A percentile compares a stretch with the other conserved stretches of the same genome.
These are phyloP conservation scores for Drosophila trapezifrons DNA, from an alignment of 1,140 invertebrate genomes.

Conservation along the genomic window DNA sequence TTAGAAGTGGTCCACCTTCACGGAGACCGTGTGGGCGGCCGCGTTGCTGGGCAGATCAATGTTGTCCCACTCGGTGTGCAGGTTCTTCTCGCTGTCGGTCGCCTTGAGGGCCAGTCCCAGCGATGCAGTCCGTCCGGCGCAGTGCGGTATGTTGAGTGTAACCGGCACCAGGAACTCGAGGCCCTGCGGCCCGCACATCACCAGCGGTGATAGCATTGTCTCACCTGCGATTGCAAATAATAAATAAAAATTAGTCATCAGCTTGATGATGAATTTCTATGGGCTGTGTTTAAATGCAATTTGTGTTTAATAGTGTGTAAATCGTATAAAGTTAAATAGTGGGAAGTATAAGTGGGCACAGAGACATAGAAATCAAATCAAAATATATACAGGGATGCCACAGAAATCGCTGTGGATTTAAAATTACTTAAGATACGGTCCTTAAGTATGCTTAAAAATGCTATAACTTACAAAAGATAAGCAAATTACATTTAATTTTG, in stretches of 20 bases:
- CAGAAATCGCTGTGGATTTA: neutral
- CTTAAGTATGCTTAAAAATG: neutral
- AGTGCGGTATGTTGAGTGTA: conserved; percentile 92
- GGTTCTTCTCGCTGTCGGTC: conserved; percentile 90
- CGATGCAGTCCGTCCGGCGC: conserved; percentile 89
- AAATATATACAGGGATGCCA: neutral
- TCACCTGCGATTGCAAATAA: conserved; percentile 88
- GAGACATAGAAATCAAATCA: conserved; percentile 2
- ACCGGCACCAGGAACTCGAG: conserved; percentile 94
- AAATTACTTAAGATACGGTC: neutral
- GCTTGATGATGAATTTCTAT: neutral
- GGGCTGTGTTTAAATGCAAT: conserved; percentile 9
- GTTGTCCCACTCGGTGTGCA: conserved; percentile 90
- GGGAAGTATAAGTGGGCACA: conserved; percentile 17
- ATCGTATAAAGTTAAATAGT: conserved; percentile 3
- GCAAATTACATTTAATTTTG: neutral
- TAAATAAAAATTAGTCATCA: conserved; percentile 42
- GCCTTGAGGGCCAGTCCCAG: conserved; percentile 91
- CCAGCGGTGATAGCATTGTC: conserved; percentile 94
- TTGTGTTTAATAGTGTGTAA: conserved; percentile 25
- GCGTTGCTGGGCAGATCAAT: conserved; percentile 90
- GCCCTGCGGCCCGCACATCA: conserved; percentile 97
- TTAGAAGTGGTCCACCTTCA: conserved; percentile 95
- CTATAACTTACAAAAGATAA: neutral
- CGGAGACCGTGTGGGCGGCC: conserved; percentile 92